Conservation (phyloP, 1,140 invertebrate genomes). For the Ceratosolen solmsi region DNA sequence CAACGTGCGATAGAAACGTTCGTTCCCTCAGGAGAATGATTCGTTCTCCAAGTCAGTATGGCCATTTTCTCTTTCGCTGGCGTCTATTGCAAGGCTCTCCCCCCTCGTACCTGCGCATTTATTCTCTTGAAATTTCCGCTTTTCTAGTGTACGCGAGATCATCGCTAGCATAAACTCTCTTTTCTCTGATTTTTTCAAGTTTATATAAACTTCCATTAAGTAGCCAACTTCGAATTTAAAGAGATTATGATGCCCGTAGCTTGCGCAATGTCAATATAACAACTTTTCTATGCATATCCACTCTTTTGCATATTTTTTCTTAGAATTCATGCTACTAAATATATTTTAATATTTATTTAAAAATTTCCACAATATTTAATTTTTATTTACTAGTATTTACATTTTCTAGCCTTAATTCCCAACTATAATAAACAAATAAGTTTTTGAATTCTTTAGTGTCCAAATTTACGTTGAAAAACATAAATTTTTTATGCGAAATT, state of each 20-base stretch:
- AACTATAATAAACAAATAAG: no score
- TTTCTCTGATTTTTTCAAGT: background rate
- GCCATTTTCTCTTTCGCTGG: background rate
- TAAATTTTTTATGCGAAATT: no score
- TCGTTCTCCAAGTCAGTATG: background rate
- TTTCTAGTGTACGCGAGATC: background rate
- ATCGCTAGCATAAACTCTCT: background rate
- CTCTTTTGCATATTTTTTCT: no score
- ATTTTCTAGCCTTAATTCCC: no score
- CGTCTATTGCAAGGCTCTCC: background rate
- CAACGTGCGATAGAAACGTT: constrained; percentile 57
- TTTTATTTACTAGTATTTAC: no score
- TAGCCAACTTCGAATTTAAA: background rate
- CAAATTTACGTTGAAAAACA: no score
- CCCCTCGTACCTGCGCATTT: background rate
- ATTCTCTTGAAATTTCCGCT: background rate
- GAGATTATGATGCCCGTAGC: background rate
- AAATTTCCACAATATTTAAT: no score
- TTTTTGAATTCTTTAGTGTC: no score
- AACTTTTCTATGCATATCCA: no score
- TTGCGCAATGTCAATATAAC: background rate
- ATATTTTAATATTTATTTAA: no score
- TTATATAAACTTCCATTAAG: background rate
- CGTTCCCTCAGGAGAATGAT: constrained; percentile 28
- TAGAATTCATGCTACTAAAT: no score